Base-by-base conservation (phyloP, 1,140 invertebrate species). In the Trichonephila clavata region DNA sequence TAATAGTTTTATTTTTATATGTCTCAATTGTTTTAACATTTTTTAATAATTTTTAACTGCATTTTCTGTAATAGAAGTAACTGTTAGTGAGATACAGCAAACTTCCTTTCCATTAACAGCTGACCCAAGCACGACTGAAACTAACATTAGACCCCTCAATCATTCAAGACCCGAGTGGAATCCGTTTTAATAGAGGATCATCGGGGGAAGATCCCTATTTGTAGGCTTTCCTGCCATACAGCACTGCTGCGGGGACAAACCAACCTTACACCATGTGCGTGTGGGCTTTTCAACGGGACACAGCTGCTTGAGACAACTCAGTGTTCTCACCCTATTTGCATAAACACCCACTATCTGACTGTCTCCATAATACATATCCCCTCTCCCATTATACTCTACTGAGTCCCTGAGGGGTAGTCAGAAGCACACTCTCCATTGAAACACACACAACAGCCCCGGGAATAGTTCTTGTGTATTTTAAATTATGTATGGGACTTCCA, bases 161-260 rank as follows among this genome's bases (percentile, higher is more conserved):
- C 24, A 27, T 32, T 5, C 27, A 77, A 39, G 18, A 16, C 89
- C 59, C 3, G 6, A 27, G 14, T 27, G n/a, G 63, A 91, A 91
- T 83, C 90, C 77, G 80, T 84, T 91, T 91, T 91, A 91, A 91
- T 91, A 91, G 90, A n/a, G 80, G 90, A 91, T 91, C 77, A 91
- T 57, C 39, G 59, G 27, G 61, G 59, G 21, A 18, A 39, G 50
- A 18, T 43, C 57, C 90, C 90, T 91, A 91, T 91, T 91, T 91
- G 90, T 91, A 83, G 90, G 80, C 65, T 68, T 89, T 71, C 65
- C 20, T 39, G 24, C 90, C 60, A 71, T 14, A 21, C 57, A 63
- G n/a, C 0, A 63, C 6, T 89, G 32, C 39, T n/a, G 50, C 43
- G 89, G 59, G 80, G 90, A 77, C 27, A 83, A 91, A 91, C 80